These are phyloP conservation scores for Chiloscyllium plagiosum DNA, from an alignment of 2,113 vertebrate species.

Conservation along the genomic window DNA sequence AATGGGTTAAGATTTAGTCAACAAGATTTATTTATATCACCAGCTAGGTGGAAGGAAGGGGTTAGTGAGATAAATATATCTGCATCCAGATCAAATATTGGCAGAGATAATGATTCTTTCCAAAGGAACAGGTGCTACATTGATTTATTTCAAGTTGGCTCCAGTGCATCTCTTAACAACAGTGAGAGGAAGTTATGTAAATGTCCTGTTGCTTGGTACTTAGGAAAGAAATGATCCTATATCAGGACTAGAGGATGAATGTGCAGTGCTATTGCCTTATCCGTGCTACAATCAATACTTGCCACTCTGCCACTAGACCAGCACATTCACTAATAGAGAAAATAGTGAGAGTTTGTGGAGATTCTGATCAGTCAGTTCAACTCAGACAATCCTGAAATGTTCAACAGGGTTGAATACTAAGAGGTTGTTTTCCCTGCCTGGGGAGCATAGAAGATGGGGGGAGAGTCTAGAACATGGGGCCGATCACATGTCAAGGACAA, in stretches of 20 bases:
- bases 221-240: neutral
- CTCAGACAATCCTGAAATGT: neutral
- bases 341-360: neutral
- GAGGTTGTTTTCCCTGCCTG: no score
- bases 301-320: neutral
- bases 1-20: neutral
- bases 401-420: no score
- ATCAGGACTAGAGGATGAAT: neutral
- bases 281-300: neutral
- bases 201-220: neutral
- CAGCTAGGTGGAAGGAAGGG: neutral
- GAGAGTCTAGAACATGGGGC: no score
- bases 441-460: no score
- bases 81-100: neutral
- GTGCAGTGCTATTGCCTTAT: neutral
- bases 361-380: neutral
- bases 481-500: no score
- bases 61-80: neutral
- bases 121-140: neutral
- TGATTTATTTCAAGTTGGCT: neutral
- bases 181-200: neutral
- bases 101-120: neutral
- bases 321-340: neutral
- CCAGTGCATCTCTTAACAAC: neutral
- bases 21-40: neutral